Percentiles rank a stretch among this genome's conserved stretches.
Conservation (phyloP, 1,140 invertebrate genomes). For the Drosophila albomicans region DNA sequence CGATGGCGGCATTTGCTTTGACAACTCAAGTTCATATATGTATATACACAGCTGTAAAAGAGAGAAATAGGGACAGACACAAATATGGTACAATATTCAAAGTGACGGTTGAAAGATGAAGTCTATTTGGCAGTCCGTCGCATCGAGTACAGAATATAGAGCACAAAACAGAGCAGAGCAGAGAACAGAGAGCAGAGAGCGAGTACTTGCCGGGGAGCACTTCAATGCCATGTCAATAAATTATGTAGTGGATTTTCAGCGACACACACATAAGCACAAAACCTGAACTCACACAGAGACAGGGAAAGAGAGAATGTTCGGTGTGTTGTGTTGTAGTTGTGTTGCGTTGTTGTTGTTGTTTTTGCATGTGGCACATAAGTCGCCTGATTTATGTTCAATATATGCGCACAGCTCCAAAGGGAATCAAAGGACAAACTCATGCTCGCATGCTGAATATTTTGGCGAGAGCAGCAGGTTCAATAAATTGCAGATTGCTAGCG, state of each 20-base stretch:
- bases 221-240: slow-evolving; percentile 76
- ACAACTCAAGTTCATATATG: slow-evolving; percentile 18
- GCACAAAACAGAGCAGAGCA: not conserved
- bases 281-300: slow-evolving; percentile 19
- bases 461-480: slow-evolving; percentile 35
- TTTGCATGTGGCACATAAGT: slow-evolving; percentile 69
- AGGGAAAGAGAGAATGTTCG: not conserved
- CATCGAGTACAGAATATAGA: slow-evolving; percentile 7
- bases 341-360: slow-evolving; percentile 33
- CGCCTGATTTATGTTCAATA: slow-evolving; percentile 76
- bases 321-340: not conserved
- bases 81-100: slow-evolving; percentile 61
- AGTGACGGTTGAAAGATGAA: slow-evolving; percentile 63
- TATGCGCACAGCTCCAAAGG: slow-evolving; percentile 56
- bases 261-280: slow-evolving; percentile 49
- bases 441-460: slow-evolving; percentile 23
- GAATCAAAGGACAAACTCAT: slow-evolving; percentile 49
- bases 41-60: slow-evolving; percentile 11
- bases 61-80: slow-evolving; percentile 8
- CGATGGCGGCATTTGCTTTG: slow-evolving; percentile 65
- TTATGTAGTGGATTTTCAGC: slow-evolving; percentile 77
- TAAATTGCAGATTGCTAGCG: slow-evolving; percentile 66
- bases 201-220: slow-evolving; percentile 42
- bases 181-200: slow-evolving; percentile 7
- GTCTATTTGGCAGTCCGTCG: slow-evolving; percentile 57